Percentiles rank a stretch among this genome's conserved stretches.
These are phyloP conservation scores for Anoplopoma fimbria DNA, from an alignment of 2,113 vertebrate genomes.

Conservation along the genomic window DNA sequence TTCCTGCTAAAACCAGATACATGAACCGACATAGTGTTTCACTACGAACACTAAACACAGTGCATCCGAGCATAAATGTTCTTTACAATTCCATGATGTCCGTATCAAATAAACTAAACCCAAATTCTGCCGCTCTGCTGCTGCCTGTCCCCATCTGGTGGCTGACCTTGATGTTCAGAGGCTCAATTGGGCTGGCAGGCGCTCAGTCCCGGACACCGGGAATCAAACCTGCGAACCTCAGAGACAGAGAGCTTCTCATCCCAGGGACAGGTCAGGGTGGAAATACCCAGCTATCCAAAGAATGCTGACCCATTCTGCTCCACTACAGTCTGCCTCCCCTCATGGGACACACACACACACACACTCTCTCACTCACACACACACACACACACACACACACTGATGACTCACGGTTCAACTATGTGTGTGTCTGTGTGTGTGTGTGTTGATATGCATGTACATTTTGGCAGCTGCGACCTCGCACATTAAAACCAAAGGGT, in stretches of 20 bases:
- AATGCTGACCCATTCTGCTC: constrained; percentile 53
- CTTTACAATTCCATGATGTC: neutral
- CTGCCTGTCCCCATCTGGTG: constrained; percentile 21
- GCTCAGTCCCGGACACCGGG: constrained; percentile 19
- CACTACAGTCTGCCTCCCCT: constrained; percentile 42
- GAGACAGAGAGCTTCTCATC: constrained; percentile 3
- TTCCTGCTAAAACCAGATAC: neutral
- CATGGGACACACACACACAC: constrained; percentile 36
- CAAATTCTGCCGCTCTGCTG: neutral
- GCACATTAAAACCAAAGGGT: constrained; percentile 50
- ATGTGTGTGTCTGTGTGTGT: constrained; percentile 8
- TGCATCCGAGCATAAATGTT: neutral
- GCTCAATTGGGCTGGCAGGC: constrained; percentile 26
- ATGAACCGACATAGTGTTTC: too few relatives aligned
- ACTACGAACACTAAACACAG: neutral
- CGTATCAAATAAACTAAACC: neutral
- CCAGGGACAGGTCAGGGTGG: constrained; percentile 43
- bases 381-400: constrained; percentile 32
- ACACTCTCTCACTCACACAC: constrained; percentile 29
- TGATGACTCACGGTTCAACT: constrained; percentile 13
- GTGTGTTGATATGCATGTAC: constrained; percentile 27
- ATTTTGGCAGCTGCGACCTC: constrained; percentile 64
- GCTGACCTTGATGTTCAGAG: constrained; percentile 40
- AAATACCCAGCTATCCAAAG: constrained; percentile 69
- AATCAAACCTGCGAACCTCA: constrained; percentile 51